A percentile compares a stretch with the other conserved stretches of the same genome.
phyloP scores from a whole-genome alignment of 2,888 invertebrate genomes.

The Cryptops parisi region DNA sequence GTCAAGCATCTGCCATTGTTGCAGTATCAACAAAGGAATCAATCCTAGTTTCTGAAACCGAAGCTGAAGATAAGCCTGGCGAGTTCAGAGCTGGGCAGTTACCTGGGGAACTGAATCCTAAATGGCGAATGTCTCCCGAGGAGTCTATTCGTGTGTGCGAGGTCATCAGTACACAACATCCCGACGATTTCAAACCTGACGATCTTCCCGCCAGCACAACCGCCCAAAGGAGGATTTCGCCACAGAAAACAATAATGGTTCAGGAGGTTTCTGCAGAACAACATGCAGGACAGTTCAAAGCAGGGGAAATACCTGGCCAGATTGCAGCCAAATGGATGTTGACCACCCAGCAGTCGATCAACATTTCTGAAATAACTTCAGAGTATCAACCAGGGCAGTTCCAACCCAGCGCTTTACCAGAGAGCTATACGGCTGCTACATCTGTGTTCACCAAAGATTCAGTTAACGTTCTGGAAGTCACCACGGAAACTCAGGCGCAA shows the following conservation, averaged over 20 bases:
- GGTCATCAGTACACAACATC: slow-evolving; percentile 15
- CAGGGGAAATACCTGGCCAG: slow-evolving; percentile 18
- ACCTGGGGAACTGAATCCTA: slow-evolving; percentile 17
- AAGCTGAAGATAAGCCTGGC: neutral
- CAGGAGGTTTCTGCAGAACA: slow-evolving; percentile 34
- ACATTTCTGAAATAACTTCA: slow-evolving; percentile 11
- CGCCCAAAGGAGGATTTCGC: slow-evolving; percentile 37
- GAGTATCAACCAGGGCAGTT: slow-evolving; percentile 11
- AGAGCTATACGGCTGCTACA: slow-evolving; percentile 14
- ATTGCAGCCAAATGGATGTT: slow-evolving; percentile 8
- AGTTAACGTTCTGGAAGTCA: slow-evolving; percentile 19
- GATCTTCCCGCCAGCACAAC: slow-evolving; percentile 31
- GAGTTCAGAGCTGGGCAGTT: slow-evolving; percentile 13
- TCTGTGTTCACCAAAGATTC: slow-evolving; percentile 17
- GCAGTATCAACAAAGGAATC: slow-evolving; percentile 4
- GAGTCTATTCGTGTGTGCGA: slow-evolving; percentile 18
- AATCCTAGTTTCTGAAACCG: slow-evolving; percentile 1
- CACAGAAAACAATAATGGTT: slow-evolving; percentile 43
- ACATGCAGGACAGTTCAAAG: slow-evolving; percentile 39
- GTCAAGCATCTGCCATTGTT: slow-evolving; percentile 8
- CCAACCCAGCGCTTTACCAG: slow-evolving; percentile 10
- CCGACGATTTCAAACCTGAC: slow-evolving; percentile 19
- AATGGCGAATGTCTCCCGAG: slow-evolving; percentile 15
- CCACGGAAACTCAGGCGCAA: slow-evolving; percentile 18
- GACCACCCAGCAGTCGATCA: slow-evolving; percentile 11